Conservation (phyloP, 2,113 vertebrate species). For the Aegotheles bennettii region DNA sequence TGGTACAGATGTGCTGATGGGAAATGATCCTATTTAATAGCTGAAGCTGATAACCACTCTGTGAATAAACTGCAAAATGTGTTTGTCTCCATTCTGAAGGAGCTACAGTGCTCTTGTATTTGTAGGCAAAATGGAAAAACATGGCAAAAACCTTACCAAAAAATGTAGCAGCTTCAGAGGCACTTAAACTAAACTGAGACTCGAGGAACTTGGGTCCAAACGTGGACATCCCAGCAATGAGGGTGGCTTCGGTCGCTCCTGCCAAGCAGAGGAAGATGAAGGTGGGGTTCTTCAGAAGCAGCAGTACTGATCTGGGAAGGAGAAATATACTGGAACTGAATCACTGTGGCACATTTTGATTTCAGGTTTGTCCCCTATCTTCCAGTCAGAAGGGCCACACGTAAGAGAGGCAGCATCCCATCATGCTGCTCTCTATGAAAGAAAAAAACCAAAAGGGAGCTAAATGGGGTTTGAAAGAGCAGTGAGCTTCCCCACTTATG, state of each 20-base stretch:
- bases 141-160: conserved; percentile 78
- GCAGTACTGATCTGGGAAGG: conserved; percentile 77
- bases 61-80: neutral
- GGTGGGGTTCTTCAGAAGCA: conserved; percentile 89
- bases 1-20: neutral
- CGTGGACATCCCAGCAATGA: conserved; percentile 92
- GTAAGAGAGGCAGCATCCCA: neutral
- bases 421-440: neutral
- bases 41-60: neutral
- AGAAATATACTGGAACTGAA: neutral
- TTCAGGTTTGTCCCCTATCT: neutral
- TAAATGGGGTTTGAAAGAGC: neutral
- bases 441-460: neutral
- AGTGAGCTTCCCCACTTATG: neutral
- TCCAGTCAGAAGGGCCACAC: neutral
- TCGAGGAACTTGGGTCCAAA: conserved; percentile 96
- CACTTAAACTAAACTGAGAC: conserved; percentile 92
- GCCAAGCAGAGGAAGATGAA: conserved; percentile 94
- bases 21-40: neutral
- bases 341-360: neutral
- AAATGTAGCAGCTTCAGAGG: conserved; percentile 89
- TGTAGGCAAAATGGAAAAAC: neutral
- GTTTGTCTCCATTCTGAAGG: neutral
- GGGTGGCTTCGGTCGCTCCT: conserved; percentile 89
- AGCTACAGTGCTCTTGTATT: neutral